Evolutionary conservation across 2,797 vertebrate genomes (phyloP), one percentile per base, ranked within the genome.

Genomic region (Coregonus ussuriensis): DNA sequence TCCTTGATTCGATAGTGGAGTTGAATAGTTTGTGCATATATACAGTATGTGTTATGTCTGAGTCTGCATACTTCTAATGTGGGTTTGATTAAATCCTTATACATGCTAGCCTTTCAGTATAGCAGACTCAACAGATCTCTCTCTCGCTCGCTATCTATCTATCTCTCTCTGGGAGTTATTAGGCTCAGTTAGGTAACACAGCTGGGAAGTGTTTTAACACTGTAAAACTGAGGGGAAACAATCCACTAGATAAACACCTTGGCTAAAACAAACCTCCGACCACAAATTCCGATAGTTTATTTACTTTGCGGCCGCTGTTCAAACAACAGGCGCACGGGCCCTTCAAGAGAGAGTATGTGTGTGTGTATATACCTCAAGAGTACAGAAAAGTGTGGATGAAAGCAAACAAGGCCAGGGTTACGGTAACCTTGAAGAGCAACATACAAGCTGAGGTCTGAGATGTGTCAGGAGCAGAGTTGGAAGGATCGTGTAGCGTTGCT

Each of bases 191-290:
- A 16, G 65, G 67, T 37, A 31, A 25, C 68, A 72, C 80, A 78
- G 80, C 73, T 78, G 80, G 41, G 56, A 71, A 72, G 35, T 25
- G 52, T 67, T 29, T 75, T 74, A 54, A 29, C 74, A 21, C 66
- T 1, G 2, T 74, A 31, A 29, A 72, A 21, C 66, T 3, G 2
- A 21, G 21, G 25, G 66, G 75, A 74, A 77, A 69, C 35, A 31
- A 68, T 65, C 37, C 25, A 41, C 33, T 62, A 59, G 74, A 65
- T 59, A 76, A 79, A 72, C 16, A 74, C 33, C 62, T 71, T 14
- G 5, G 9, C 71, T 67, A 33, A 77, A 71, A 62, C 75, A 37
- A 68, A 67, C 63, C 35, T 15, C 25, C 4, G 14, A 53, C 74
- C 18, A 4, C 75, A 74, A 14, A 65, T 53, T 77, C 79, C 25